Evolutionary conservation across 2,888 invertebrate species (phyloP), one percentile per base, ranked within the genome.

Genomic region (Lacanobia wlatinum): DNA sequence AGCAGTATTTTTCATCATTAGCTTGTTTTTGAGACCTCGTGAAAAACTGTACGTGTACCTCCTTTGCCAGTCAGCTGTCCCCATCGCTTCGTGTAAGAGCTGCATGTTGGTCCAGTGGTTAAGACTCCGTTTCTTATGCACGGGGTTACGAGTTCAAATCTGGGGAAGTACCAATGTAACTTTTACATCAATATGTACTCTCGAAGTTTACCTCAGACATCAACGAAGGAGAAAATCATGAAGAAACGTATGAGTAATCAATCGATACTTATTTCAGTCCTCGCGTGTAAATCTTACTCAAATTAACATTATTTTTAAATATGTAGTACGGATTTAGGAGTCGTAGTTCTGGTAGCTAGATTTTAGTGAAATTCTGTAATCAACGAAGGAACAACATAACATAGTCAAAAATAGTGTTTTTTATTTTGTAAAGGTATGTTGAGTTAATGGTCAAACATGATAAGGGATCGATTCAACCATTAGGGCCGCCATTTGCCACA

Each of bases 261-360:
- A 56, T 43, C n/a, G 23, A 58, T 52, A 8, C 21, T 78, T 61
- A 43, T 53, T 59, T 73, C 12, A 38, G 14, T 23, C 48, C 53
- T 46, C 23, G 28, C 21, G 18, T 48, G 62, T 73, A 14, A 56
- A 61, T 56, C 12, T 34, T 59, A 28, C n/a, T 16, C 50, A 46
- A 43, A 52, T 52, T 46, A 28, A 61, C 7, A 65, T 61, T 63
- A 77, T 58, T 82, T 78, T 65, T 62, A 63, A 68, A 59, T 79
- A 28, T 2, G 28, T 28, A 76, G 53, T 63, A 77, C 48, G 56
- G 71, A 71, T 70, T 73, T 86, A 86, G 83, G 48, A 58, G 68
- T 55, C 59, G 67, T 84, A 86, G 78, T 73, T 65, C 78, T 74
- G 74, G 75, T 85, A 84, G 85, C 61, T 84, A 84, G 83, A 82